These are phyloP conservation scores for Drosophila sechellia DNA, from an alignment of 1,140 invertebrate species.

Conservation along the genomic window DNA sequence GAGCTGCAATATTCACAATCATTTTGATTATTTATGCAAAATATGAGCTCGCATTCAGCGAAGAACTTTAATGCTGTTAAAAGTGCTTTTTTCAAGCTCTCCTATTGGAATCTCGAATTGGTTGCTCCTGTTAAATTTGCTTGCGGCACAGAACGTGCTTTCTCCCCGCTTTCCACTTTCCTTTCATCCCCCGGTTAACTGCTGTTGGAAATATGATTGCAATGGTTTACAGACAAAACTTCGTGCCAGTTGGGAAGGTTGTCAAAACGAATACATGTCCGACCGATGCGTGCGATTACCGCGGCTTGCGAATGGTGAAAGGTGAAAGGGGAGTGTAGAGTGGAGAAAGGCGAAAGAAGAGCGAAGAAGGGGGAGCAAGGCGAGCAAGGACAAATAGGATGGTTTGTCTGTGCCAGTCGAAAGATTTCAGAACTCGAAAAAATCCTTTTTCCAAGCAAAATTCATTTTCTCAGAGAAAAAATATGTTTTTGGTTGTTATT, in stretches of 20 bases:
- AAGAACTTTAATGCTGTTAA: no score
- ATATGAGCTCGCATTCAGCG: no score
- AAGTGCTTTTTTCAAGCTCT: not conserved
- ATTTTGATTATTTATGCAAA: no score
- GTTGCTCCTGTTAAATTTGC: constrained; percentile 21
- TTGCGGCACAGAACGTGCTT: constrained; percentile 29
- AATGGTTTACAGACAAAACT: constrained; percentile 63
- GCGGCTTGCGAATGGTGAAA: not conserved
- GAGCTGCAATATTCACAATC: no score
- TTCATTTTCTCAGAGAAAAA: no score
- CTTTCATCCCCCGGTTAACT: constrained; percentile 13
- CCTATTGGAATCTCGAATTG: not conserved
- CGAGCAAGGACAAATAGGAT: not conserved
- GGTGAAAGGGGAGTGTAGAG: not conserved
- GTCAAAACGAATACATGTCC: constrained; percentile 50
- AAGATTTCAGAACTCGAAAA: not conserved
- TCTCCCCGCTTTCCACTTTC: constrained; percentile 3
- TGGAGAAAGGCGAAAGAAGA: not conserved
- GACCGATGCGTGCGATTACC: constrained; percentile 40
- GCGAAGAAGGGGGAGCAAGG: not conserved
- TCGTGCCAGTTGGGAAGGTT: constrained; percentile 63
- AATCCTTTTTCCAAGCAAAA: no score
- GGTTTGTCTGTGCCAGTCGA: constrained; percentile 25
- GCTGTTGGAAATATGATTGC: constrained; percentile 69
- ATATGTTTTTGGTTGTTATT: no score